Base-by-base conservation (phyloP, 2,797 vertebrate genomes). In the Euthynnus affinis region DNA sequence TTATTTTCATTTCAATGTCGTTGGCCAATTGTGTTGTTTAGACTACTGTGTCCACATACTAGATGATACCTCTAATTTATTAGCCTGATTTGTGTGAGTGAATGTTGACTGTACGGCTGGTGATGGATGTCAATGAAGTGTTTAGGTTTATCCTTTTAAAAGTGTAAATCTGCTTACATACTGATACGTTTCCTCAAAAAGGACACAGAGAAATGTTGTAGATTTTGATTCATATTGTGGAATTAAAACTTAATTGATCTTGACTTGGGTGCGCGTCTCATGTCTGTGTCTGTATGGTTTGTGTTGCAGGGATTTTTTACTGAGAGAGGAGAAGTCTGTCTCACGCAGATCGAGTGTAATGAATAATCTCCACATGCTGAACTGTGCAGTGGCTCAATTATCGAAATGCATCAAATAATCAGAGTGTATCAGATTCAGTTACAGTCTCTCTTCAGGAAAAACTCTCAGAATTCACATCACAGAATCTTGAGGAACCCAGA, bases 161-260 rank as follows among this genome's bases (percentile, higher is more conserved):
- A 14, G 13, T 77, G 69, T 77, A 70, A 59, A 49, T 76, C 52
- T 58, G 69, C 29, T 78, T 60, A 79, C 59, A 59, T 73, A 23
- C 69, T 32, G 70, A 71, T 64, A 71, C 63, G 78, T 22, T 58
- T 78, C 57, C 64, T 77, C 25, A 73, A 60, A 73, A 60, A 82
- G 56, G 59, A 76, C 59, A 44, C 76, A 34, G 52, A 56, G n/a
- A 72, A 29, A 60, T 53, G 72, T 74, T 84, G 70, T 79, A 84
- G 82, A 84, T 81, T 68, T 75, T 71, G 67, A 78, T 84, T 82
- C 73, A 85, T 82, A 48, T 83, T 84, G 80, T 85, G 74, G 42
- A 91, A 90, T 88, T 87, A 85, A 87, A 89, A 79, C 32, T 17
- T 72, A 42, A 42, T 37, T 71, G 67, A 80, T 55, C 78, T 74